Evolutionary conservation across 2,888 invertebrate genomes (phyloP).

Genomic region (Autographa pulchrina): DNA sequence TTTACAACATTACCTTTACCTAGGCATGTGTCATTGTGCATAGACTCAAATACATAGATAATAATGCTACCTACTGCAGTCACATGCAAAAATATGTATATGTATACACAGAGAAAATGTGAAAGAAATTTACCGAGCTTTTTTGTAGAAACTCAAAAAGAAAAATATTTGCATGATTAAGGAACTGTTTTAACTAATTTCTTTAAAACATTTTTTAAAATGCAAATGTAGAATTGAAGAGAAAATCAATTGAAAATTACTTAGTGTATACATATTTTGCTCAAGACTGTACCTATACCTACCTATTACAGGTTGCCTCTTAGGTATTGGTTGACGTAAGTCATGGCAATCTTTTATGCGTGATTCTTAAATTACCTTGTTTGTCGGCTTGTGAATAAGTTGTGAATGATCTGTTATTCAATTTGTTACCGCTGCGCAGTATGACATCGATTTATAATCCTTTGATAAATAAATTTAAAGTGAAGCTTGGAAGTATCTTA

Average conservation of each 20-base stretch:
- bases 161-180: too few species aligned
- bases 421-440: background rate
- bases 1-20: slow-evolving; percentile 25
- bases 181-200: too few species aligned
- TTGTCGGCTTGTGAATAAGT: background rate
- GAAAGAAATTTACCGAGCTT: too few species aligned
- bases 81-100: too few species aligned
- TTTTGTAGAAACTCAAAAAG: too few species aligned
- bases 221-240: too few species aligned
- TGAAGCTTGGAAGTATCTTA: background rate
- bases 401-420: background rate
- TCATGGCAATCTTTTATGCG: background rate
- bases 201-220: too few species aligned
- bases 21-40: background rate
- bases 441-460: background rate
- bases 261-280: too few species aligned
- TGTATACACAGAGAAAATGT: too few species aligned
- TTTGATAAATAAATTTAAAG: slow-evolving; percentile 24
- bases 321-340: background rate
- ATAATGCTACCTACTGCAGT: background rate
- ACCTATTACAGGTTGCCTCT: background rate
- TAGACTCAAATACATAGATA: background rate
- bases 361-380: slow-evolving; percentile 3
- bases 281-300: background rate
- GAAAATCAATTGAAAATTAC: too few species aligned